Evolutionary conservation across 2,797 vertebrate species (phyloP).

Genomic region (Nothura maculosa): DNA sequence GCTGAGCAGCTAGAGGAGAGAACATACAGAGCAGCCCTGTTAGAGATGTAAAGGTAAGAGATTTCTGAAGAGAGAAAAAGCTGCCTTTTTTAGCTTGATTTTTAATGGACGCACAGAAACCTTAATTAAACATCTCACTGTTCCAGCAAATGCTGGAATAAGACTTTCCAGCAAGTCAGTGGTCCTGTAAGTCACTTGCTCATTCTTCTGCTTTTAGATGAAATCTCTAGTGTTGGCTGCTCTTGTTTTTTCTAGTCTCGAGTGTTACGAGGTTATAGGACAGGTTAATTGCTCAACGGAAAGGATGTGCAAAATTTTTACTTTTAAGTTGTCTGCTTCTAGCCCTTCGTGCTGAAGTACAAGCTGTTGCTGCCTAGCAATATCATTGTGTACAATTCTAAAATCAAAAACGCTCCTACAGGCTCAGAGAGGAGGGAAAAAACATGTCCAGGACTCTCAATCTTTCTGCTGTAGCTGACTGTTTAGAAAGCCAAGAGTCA

Average conservation of each 20-base stretch:
- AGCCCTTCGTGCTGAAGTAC: neutral
- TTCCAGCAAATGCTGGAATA: neutral
- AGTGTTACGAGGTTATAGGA: neutral
- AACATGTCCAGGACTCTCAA: neutral
- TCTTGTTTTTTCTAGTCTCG: neutral
- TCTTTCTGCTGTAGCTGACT: neutral
- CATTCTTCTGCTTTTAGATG: neutral
- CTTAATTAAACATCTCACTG: neutral
- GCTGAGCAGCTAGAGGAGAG: neutral
- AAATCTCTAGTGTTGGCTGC: neutral
- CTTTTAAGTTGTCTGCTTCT: neutral
- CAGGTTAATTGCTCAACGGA: constrained; percentile 17
- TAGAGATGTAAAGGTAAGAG: neutral
- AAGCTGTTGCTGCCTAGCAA: constrained; percentile 7
- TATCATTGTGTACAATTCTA: neutral
- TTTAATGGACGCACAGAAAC: neutral
- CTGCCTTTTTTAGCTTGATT: neutral
- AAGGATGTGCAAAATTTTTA: constrained; percentile 30
- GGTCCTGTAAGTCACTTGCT: neutral
- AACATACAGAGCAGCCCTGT: neutral
- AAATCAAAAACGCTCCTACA: neutral
- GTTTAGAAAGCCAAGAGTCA: neutral
- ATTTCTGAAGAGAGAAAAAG: neutral
- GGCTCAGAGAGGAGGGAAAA: neutral
- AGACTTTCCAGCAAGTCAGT: neutral